phyloP scores from a whole-genome alignment of 2,797 vertebrate species.

The Lagodon rhomboides region DNA sequence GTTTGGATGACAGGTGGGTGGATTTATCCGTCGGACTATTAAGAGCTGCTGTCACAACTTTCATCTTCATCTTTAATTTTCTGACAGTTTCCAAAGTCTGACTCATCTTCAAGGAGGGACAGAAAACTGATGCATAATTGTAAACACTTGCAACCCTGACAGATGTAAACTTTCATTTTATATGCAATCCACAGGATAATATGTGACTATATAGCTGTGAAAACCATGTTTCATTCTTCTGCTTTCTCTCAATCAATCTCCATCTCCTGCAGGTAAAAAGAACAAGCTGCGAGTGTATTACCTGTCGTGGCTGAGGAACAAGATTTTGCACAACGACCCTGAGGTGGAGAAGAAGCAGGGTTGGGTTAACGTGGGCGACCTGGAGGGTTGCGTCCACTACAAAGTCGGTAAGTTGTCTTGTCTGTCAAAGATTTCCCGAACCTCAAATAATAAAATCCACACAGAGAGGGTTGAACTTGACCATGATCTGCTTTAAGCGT shows the following conservation, averaged over 20 bases:
- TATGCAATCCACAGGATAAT: neutral
- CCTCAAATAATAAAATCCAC: no score
- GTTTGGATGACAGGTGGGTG: neutral
- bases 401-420: constrained; percentile 87
- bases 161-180: neutral
- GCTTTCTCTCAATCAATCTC: neutral
- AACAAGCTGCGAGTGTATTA: constrained; percentile 95
- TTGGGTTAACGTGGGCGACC: constrained; percentile 94
- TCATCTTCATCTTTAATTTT: neutral
- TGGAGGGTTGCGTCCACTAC: constrained; percentile 94
- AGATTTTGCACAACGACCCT: constrained; percentile 94
- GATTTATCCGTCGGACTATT: neutral
- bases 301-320: constrained; percentile 94
- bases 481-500: neutral
- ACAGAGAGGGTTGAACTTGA: neutral
- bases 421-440: neutral
- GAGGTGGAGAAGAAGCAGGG: constrained; percentile 97
- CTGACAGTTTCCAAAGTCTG: neutral
- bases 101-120: neutral
- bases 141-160: neutral
- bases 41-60: neutral
- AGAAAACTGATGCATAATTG: neutral
- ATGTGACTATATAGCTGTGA: neutral
- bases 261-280: constrained; percentile 86
- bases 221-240: neutral